Base-by-base conservation (phyloP, 2,797 vertebrate genomes). In the Chloroceryle inda region DNA sequence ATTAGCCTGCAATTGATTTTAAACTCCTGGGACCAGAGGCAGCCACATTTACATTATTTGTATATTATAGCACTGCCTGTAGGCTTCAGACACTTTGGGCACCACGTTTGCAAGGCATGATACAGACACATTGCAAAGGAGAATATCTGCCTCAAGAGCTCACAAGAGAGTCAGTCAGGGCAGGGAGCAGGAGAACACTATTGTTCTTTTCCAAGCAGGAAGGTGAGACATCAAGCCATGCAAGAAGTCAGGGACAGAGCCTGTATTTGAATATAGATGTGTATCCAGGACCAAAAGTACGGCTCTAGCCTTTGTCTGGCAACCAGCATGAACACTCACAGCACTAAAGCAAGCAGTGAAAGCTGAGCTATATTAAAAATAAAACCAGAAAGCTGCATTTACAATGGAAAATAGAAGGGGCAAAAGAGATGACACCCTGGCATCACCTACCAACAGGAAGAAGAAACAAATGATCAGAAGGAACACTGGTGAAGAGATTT, bases 401-500 rank as follows among this genome's bases (percentile, higher is more conserved):
- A 50, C 21, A 33, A 33, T 49, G 47, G 21, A 66, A 83, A 75
- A 89, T 17, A 82, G 35, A 84, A 94, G 49, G 31, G 10, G 38
- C 11, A 74, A 71, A 33, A 61, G 33, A 84, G 26, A 42, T 77
- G 45, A 85, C 64, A 86, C 10, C 23, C 29, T 71, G 53, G 58
- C 49, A 93, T 76, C 47, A 74, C 35, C 83, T 74, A 69, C 45
- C 63, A 94, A 84, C 18, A 94, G 35, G 56, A 96, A 89, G 10
- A 94, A 61, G 53, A 93, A 92, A 93, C 11, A 12, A 86, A 27
- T 40, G 58, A 59, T 42, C 29, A 66, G 20, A 45, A 88, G 61
- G 33, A 92, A 64, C 61, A 87, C 50, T 74, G 37, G n/a, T 73
- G 58, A 87, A 88, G 66, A 71, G 49, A 88, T 76, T 90, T 96